Evolutionary conservation across 2,888 invertebrate species (phyloP).

Genomic region (Metallyticus violacea): DNA sequence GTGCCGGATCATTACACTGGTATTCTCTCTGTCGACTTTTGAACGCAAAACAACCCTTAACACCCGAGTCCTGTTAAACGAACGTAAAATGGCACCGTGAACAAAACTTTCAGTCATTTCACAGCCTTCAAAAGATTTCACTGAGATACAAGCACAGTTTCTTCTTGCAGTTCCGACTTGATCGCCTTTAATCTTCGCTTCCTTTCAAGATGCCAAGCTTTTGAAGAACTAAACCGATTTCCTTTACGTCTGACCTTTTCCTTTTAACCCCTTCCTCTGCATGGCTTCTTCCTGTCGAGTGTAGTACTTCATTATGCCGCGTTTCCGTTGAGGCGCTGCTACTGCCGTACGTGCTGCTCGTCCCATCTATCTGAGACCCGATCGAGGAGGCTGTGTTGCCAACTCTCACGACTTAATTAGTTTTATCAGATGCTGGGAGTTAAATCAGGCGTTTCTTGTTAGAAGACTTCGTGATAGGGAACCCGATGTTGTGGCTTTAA

Average conservation of each 20-base stretch:
- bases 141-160: too few relatives aligned
- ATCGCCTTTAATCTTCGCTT: background rate
- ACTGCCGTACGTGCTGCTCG: background rate
- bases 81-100: too few relatives aligned
- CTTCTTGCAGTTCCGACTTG: background rate
- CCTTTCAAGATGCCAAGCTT: background rate
- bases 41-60: too few relatives aligned
- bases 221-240: background rate
- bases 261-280: background rate
- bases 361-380: too few relatives aligned
- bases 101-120: too few relatives aligned
- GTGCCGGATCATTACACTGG: too few relatives aligned
- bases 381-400: background rate
- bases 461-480: background rate
- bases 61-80: too few relatives aligned
- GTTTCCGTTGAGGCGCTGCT: background rate
- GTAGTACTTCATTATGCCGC: background rate
- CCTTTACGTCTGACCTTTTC: background rate
- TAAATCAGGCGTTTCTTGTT: background rate
- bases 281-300: background rate
- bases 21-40: too few relatives aligned
- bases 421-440: background rate
- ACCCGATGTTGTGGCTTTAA: background rate
- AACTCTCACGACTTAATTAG: background rate
- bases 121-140: too few relatives aligned